phyloP scores from a whole-genome alignment of 2,797 vertebrate species.

The Neosilurus mollespiculum region DNA sequence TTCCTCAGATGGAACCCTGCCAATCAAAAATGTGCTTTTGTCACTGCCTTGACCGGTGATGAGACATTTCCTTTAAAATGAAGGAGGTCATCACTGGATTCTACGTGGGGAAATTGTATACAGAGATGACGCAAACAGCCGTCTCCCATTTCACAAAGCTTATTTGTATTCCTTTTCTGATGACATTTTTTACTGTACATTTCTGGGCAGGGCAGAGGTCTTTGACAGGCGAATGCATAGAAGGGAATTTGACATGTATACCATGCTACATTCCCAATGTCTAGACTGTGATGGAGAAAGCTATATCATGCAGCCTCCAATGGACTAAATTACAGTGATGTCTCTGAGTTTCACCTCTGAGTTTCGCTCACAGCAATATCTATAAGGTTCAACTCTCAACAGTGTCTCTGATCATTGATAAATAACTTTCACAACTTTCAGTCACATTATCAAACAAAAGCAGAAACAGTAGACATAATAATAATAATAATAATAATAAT shows the following conservation, averaged over 20 bases:
- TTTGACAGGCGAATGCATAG: slow-evolving; percentile 6
- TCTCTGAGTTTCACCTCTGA: background rate
- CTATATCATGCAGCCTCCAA: background rate
- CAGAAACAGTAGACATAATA: background rate
- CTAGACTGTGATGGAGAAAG: background rate
- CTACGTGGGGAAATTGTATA: slow-evolving; percentile 12
- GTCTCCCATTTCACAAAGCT: background rate
- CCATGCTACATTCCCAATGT: background rate
- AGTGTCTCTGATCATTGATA: background rate
- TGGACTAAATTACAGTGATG: background rate
- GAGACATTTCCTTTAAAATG: slow-evolving; percentile 14
- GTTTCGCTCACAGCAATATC: background rate
- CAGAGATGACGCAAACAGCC: slow-evolving; percentile 31
- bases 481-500: background rate
- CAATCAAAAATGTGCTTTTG: slow-evolving; percentile 32
- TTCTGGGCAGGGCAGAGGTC: slow-evolving; percentile 24
- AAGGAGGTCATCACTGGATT: slow-evolving; percentile 8
- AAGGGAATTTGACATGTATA: background rate
- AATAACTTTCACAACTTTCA: background rate
- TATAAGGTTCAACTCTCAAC: background rate
- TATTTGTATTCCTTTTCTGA: slow-evolving; percentile 2
- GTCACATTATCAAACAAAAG: background rate
- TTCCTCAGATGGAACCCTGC: slow-evolving; percentile 17
- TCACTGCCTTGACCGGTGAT: slow-evolving; percentile 14
- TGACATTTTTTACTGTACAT: slow-evolving; percentile 27